Percentiles rank a stretch among this genome's conserved stretches.
These are phyloP conservation scores for Cyclura pinguis DNA, from an alignment of 2,797 vertebrate species.

Conservation along the genomic window DNA sequence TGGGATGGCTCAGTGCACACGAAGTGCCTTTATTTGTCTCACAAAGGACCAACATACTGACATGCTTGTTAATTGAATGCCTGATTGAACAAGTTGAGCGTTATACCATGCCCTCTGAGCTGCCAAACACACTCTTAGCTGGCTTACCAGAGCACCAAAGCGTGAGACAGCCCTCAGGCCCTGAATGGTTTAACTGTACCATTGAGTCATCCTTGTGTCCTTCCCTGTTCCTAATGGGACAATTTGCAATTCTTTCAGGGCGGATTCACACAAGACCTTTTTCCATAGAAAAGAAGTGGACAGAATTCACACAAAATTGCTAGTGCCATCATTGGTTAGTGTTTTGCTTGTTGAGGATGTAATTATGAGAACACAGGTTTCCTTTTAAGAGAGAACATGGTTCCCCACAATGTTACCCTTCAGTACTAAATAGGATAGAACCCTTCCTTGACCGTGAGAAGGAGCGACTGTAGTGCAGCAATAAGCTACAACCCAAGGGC, in stretches of 20 bases:
- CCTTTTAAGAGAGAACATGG: not conserved
- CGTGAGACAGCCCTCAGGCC: conserved; percentile 25
- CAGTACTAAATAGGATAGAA: not conserved
- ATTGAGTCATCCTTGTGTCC: not conserved
- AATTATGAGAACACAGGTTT: not conserved
- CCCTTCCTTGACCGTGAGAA: not conserved
- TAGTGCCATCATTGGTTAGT: too few relatives aligned
- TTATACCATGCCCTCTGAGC: conserved; percentile 48
- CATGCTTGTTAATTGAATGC: conserved; percentile 70
- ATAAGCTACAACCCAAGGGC: not conserved
- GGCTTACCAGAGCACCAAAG: conserved; percentile 48
- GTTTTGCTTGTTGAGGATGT: not conserved
- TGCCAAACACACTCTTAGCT: conserved; percentile 67
- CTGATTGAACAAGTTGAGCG: conserved; percentile 72
- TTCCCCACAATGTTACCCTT: not conserved
- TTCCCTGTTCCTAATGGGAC: not conserved
- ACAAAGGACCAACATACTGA: conserved; percentile 68
- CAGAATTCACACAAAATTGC: not conserved
- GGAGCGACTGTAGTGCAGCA: not conserved
- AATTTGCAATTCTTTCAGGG: not conserved
- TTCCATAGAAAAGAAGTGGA: not conserved
- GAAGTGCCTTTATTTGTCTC: conserved; percentile 70
- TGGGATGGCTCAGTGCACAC: conserved; percentile 58
- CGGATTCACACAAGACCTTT: not conserved
- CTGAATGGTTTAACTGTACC: conserved; percentile 23